Conservation (phyloP, 2,888 invertebrate genomes). For the Myopa tessellatipennis region DNA sequence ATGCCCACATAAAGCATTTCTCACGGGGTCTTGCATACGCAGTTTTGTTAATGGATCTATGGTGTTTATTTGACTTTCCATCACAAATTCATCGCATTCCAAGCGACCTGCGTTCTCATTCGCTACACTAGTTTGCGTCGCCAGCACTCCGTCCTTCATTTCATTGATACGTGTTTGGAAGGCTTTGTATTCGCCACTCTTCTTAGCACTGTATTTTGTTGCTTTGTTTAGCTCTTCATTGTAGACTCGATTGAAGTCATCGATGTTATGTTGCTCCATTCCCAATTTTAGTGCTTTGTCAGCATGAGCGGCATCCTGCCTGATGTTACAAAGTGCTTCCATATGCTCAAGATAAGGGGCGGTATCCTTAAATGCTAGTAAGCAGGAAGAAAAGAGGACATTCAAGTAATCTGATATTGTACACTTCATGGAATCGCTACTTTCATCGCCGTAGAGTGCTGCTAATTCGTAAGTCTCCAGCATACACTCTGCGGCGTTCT, state of each 20-base stretch:
- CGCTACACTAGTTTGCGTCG: conserved; percentile 10
- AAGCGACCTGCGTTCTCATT: conserved; percentile 40
- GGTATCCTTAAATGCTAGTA: conserved; percentile 47
- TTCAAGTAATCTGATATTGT: no score
- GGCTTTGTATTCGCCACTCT: conserved; percentile 47
- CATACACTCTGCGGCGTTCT: conserved; percentile 52
- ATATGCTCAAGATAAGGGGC: conserved; percentile 45
- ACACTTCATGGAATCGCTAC: conserved; percentile 43
- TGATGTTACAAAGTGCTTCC: conserved; percentile 43
- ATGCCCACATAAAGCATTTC: conserved; percentile 70
- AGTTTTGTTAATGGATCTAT: conserved; percentile 71
- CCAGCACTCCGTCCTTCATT: conserved; percentile 39
- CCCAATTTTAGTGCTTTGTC: conserved; percentile 44
- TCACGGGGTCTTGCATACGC: conserved; percentile 70
- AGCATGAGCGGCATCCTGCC: conserved; percentile 43
- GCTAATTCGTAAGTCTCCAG: conserved; percentile 52
- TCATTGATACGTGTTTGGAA: conserved; percentile 44
- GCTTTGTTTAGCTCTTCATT: conserved; percentile 31
- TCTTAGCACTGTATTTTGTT: conserved; percentile 46
- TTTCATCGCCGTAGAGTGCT: conserved; percentile 51
- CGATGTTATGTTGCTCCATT: conserved; percentile 42
- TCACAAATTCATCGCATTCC: conserved; percentile 52
- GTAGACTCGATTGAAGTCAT: conserved; percentile 45
- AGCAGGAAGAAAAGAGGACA: not conserved
- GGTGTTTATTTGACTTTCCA: conserved; percentile 59